Evolutionary conservation across 2,113 vertebrate genomes (phyloP).

Genomic region (Diadophis punctatus): DNA sequence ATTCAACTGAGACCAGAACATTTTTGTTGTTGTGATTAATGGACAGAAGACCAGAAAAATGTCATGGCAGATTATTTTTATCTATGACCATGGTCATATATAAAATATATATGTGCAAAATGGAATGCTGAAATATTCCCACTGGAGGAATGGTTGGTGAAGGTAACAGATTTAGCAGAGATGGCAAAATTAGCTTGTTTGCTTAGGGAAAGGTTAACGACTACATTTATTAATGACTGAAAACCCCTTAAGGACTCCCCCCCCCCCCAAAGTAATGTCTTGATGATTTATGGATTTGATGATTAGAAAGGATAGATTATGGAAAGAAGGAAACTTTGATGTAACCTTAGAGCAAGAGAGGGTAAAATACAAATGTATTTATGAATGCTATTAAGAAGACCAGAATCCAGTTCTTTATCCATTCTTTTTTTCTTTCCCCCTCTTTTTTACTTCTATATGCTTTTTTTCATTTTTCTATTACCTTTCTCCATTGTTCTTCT

Average conservation of each 20-base stretch:
- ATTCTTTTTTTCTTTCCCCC: background rate
- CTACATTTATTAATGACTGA: background rate
- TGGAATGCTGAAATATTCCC: background rate
- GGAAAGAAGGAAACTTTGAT: background rate
- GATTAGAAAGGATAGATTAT: background rate
- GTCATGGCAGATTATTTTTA: background rate
- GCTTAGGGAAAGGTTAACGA: background rate
- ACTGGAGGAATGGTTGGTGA: background rate
- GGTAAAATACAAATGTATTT: background rate
- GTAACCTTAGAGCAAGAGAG: background rate
- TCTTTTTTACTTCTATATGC: background rate
- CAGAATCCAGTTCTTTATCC: background rate
- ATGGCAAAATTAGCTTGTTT: background rate
- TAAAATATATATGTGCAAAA: too few relatives aligned
- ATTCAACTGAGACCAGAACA: background rate
- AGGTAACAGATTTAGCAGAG: background rate
- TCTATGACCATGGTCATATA: background rate
- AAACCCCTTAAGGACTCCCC: background rate
- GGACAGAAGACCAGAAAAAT: background rate
- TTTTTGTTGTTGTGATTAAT: background rate
- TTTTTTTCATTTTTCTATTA: too few relatives aligned
- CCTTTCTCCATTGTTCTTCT: background rate
- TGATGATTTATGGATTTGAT: background rate
- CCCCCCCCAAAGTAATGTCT: background rate
- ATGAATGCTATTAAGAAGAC: background rate